These are phyloP conservation scores for Halcyon leucocephala DNA, from an alignment of 2,797 vertebrate species.

Conservation along the genomic window DNA sequence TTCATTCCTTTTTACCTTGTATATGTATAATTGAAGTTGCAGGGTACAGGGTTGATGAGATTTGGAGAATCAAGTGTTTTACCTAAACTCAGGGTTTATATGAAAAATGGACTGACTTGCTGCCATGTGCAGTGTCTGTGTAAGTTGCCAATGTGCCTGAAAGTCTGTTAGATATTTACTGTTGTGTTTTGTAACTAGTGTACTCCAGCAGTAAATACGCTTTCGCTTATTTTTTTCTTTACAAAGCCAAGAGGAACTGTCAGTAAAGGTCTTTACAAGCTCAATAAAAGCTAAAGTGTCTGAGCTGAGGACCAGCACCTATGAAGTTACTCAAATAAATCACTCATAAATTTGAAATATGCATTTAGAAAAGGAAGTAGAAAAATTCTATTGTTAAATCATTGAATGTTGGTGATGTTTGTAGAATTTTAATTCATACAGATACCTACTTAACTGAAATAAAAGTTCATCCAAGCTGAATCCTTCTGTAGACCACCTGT, in stretches of 20 bases:
- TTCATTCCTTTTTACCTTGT: not conserved
- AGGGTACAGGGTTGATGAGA: not conserved
- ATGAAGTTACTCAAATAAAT: conserved; percentile 2
- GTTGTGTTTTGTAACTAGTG: not conserved
- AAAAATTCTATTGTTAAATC: not conserved
- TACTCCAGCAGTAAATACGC: not conserved
- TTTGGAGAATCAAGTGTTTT: not conserved
- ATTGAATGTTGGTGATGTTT: not conserved
- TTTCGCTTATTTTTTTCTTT: not conserved
- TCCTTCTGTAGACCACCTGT: not conserved
- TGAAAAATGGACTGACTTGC: not conserved
- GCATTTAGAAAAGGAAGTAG: not conserved
- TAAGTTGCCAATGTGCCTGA: not conserved
- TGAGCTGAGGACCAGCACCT: not conserved
- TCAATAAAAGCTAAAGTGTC: not conserved
- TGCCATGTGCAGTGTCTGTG: not conserved
- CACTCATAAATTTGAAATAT: not conserved
- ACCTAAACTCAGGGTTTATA: not conserved
- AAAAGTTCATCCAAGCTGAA: not conserved
- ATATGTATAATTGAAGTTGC: not conserved
- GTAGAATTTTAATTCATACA: not conserved
- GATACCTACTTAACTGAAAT: not conserved
- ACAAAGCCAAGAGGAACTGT: not conserved
- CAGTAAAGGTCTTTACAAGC: not conserved
- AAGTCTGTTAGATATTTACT: not conserved